Percentiles rank a stretch among this genome's conserved stretches.
phyloP scores from a whole-genome alignment of 1,140 invertebrate genomes.

The Sarcophaga peregrina region DNA sequence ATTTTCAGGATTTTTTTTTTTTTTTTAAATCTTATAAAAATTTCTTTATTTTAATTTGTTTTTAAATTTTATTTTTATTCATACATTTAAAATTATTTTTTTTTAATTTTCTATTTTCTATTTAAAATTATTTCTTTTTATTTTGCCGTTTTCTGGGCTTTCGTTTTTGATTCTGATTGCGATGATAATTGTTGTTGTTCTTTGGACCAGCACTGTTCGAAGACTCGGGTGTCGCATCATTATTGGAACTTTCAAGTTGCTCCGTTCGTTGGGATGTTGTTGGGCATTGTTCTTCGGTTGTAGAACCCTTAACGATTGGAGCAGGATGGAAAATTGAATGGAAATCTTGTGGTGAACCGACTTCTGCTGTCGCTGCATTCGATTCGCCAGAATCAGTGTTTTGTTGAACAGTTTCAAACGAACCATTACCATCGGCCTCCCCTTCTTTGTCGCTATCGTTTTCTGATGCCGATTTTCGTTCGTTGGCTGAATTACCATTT shows the following conservation, averaged over 20 bases:
- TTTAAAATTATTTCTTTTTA: too few species aligned
- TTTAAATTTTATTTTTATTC: too few species aligned
- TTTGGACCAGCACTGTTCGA: background rate
- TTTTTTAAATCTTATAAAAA: too few species aligned
- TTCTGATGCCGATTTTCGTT: background rate
- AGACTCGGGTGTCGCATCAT: background rate
- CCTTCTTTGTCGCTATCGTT: constrained; percentile 28
- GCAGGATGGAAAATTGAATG: constrained; percentile 49
- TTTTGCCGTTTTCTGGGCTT: too few species aligned
- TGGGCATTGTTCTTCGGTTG: background rate
- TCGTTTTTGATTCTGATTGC: too few species aligned
- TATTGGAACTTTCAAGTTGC: background rate
- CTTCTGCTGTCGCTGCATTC: constrained; percentile 46
- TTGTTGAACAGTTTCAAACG: constrained; percentile 26
- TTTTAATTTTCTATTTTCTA: too few species aligned
- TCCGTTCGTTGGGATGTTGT: constrained; percentile 4
- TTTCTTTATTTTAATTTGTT: too few species aligned
- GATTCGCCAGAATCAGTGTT: background rate
- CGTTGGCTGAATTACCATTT: constrained; percentile 24
- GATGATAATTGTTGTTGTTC: too few species aligned
- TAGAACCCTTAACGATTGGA: constrained; percentile 47
- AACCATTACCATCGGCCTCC: constrained; percentile 28
- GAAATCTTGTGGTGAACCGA: constrained; percentile 58
- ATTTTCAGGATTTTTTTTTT: too few species aligned
- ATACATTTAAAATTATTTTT: too few species aligned